A percentile compares a stretch with the other conserved stretches of the same genome.
Conservation (phyloP, 2,113 vertebrate genomes). For the Synodontis membranacea region DNA sequence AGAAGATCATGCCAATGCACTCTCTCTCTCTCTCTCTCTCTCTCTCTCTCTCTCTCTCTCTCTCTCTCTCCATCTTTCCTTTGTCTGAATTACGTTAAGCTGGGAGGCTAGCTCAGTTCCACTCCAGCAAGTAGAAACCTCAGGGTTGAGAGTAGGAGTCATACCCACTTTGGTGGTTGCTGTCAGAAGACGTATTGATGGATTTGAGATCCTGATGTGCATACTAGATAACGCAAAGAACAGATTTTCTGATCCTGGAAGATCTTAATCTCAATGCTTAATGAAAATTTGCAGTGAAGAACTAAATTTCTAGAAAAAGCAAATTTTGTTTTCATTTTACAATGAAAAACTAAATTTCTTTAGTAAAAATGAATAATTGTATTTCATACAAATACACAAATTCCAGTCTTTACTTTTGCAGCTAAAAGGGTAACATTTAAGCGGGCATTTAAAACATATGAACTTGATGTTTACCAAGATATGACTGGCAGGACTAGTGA, state of each 20-base stretch:
- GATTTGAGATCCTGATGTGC: background rate
- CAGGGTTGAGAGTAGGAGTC: conserved; percentile 34
- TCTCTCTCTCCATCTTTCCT: conserved; percentile 19
- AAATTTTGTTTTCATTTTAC: too few species aligned
- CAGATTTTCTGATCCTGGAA: background rate
- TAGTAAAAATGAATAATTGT: background rate
- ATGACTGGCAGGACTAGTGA: background rate
- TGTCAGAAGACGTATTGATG: conserved; percentile 26
- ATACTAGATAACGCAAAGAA: conserved; percentile 12
- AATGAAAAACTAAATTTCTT: background rate
- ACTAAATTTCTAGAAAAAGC: too few species aligned
- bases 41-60: conserved; percentile 2
- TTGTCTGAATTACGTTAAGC: conserved; percentile 22
- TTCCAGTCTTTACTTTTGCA: background rate
- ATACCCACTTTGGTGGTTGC: background rate
- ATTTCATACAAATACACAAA: background rate
- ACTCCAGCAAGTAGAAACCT: conserved; percentile 15
- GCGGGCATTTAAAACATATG: background rate
- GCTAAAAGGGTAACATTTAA: background rate
- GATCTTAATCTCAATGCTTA: conserved; percentile 6
- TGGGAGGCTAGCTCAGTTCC: background rate
- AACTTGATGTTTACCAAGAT: background rate
- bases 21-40: background rate
- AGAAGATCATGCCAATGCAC: background rate
- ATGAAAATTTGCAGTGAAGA: too few species aligned